Percentiles rank a stretch among this genome's conserved stretches.
These are phyloP conservation scores for Rousettus leschenaultii DNA, from an alignment of 2,113 vertebrate genomes.

Conservation along the genomic window DNA sequence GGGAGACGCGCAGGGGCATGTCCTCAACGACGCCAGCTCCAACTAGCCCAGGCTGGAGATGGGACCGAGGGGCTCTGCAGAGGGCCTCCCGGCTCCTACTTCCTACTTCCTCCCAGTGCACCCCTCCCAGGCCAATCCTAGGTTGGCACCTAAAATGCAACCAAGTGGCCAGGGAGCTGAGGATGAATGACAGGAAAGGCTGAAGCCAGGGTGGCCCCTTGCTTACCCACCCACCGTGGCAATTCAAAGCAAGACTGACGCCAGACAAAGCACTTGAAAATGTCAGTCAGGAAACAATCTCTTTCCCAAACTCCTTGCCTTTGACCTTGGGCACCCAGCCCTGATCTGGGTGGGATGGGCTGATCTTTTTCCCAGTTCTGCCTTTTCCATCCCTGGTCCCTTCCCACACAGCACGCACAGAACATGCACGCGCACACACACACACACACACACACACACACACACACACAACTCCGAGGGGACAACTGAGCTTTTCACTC, in stretches of 20 bases:
- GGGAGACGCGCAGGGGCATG: too few species aligned
- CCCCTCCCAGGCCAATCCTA: background rate
- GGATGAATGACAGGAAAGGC: conserved; percentile 65
- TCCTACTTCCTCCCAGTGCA: background rate
- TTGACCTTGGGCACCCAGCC: conserved; percentile 13
- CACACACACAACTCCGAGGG: background rate
- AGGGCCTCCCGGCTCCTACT: background rate
- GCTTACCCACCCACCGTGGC: background rate
- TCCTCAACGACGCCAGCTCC: background rate
- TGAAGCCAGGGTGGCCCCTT: background rate
- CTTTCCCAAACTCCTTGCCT: conserved; percentile 7
- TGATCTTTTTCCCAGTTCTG: background rate
- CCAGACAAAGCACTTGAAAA: conserved; percentile 57
- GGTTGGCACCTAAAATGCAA: background rate
- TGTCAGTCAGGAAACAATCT: background rate
- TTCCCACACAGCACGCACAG: background rate
- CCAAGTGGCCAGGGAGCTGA: background rate
- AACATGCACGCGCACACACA: background rate
- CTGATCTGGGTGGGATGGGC: background rate
- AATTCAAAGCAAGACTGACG: conserved; percentile 41
- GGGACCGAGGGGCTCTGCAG: background rate
- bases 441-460: background rate
- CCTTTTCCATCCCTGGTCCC: background rate
- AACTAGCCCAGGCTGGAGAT: background rate
- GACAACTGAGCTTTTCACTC: background rate